Conservation (phyloP, 2,888 invertebrate genomes). For the Drosophila setosimentum region DNA sequence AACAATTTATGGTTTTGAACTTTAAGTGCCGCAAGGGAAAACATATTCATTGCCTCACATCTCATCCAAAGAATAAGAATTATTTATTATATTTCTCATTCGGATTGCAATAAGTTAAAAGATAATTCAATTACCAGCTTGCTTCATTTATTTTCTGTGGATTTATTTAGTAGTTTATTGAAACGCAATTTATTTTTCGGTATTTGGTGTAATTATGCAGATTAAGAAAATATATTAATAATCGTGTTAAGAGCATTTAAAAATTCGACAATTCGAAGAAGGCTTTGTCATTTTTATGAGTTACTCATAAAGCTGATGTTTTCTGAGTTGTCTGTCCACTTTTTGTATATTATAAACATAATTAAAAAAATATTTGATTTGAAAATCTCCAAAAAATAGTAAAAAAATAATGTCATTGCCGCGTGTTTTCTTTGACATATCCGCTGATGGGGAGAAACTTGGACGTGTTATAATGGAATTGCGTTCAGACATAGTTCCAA, state of each 20-base stretch:
- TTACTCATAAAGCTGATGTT: not conserved
- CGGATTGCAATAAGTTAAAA: conserved; percentile 11
- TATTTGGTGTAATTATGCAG: not conserved
- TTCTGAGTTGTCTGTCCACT: not conserved
- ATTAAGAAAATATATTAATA: not conserved
- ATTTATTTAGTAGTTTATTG: not conserved
- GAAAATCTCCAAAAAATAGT: not conserved
- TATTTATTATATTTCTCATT: conserved; percentile 26
- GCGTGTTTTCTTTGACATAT: conserved; percentile 52
- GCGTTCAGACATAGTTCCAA: conserved; percentile 95
- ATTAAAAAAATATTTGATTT: not conserved
- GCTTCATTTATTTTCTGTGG: not conserved
- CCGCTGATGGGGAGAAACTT: conserved; percentile 41
- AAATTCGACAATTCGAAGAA: not conserved
- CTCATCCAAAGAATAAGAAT: conserved; percentile 10
- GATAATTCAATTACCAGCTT: conserved; percentile 26
- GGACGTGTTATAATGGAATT: conserved; percentile 86
- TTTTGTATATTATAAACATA: not conserved
- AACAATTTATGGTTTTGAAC: conserved; percentile 62
- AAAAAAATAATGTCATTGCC: conserved; percentile 38
- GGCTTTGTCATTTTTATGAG: not conserved
- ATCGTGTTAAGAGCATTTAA: not conserved
- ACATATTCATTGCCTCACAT: conserved; percentile 45
- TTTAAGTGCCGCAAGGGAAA: conserved; percentile 35
- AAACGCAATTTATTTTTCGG: not conserved